Evolutionary conservation across 1,140 invertebrate species (phyloP), one percentile per base, ranked within the genome.

Genomic region (Neodiprion pinetum): DNA sequence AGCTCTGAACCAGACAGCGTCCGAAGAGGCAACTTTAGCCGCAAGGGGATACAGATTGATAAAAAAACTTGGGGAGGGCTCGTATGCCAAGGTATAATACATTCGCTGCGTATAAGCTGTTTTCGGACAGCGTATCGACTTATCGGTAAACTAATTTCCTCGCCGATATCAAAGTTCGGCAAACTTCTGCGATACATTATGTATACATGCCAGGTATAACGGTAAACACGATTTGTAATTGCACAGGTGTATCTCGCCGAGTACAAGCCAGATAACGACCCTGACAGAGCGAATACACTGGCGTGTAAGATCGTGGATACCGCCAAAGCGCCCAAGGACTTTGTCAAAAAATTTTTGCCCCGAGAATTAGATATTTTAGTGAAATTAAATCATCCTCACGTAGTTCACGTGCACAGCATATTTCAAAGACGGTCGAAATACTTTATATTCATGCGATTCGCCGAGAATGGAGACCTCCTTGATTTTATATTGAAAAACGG

Each of bases 291-390:
- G 9, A 88, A 77, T 84, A 89, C 74, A 77, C 77, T 94, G 75
- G 93, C 93, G 1, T 93, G 93, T 77, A 96, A 96, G 89, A 90
- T 96, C 1, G 93, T 95, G 70, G 93, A 95, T 81, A 92, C 91
- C 1, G 84, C 88, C 4, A 91, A 91, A 75, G 93, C 93, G 0
- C 92, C 93, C 1, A 91, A 91, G 77, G 93, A 95, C 79, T 95
- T 95, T 79, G 89, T 93, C 21, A 87, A 91, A 9, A 93, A 95
- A 83, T 95, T 95, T 85, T 86, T 95, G 48, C 93, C 94, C 0
- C 86, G 94, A 21, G 94, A 96, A 85, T 85, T 95, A 5, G 91
- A 94, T 69, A 91, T 95, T 21, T 83, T 94, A 11, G 88, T 91
- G 14, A 91, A 93, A 79, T 79, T 95, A 9, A 92, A 92, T 80